Percentiles rank a stretch among this genome's conserved stretches.
These are phyloP conservation scores for Papilio gigon DNA, from an alignment of 2,888 invertebrate species.

Conservation along the genomic window DNA sequence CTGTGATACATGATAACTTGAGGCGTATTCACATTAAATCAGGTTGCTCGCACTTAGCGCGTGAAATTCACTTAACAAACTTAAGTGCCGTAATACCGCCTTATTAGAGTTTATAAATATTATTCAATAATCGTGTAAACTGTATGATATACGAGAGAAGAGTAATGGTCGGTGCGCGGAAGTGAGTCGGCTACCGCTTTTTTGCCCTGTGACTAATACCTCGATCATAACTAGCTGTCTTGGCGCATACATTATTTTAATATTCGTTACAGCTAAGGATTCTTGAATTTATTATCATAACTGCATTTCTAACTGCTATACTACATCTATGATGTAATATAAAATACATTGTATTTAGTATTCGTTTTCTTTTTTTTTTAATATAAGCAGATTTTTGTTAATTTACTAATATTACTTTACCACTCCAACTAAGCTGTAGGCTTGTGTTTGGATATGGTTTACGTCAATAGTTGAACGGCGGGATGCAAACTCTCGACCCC, in stretches of 20 bases:
- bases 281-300: slow-evolving; percentile 1
- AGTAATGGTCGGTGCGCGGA: slow-evolving; percentile 33
- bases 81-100: slow-evolving; percentile 63
- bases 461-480: no score
- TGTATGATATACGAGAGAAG: slow-evolving; percentile 36
- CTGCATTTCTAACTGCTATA: not conserved
- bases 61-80: slow-evolving; percentile 68
- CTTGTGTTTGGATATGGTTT: no score
- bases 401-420: no score
- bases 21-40: slow-evolving; percentile 71
- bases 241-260: slow-evolving; percentile 10
- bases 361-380: no score
- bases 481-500: no score
- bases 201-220: slow-evolving; percentile 14
- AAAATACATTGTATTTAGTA: no score
- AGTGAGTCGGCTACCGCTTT: slow-evolving; percentile 21
- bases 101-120: slow-evolving; percentile 66
- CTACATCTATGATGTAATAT: no score
- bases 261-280: not conserved
- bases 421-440: no score
- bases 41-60: slow-evolving; percentile 63
- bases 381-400: no score
- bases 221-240: slow-evolving; percentile 3
- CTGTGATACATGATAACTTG: slow-evolving; percentile 78
- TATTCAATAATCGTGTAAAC: slow-evolving; percentile 53